Base-by-base conservation (phyloP, 2,888 invertebrate species). In the Andricus quercusramuli region DNA sequence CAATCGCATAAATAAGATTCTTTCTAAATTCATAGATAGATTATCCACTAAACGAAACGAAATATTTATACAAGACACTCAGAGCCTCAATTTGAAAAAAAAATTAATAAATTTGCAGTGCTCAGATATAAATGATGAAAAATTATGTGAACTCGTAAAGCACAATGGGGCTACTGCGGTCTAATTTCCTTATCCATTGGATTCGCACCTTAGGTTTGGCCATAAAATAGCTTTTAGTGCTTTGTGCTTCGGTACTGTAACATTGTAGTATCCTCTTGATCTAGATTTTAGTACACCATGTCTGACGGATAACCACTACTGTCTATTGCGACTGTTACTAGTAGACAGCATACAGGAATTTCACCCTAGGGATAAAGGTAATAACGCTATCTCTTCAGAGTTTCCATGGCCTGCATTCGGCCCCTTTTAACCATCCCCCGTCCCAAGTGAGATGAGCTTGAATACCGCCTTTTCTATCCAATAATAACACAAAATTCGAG, bases 271-370 rank as follows among this genome's bases (percentile, higher is more conserved):
- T 29, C 17, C 64, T 64, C 64, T 64, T 29, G 29, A 29, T 64
- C 22, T 64, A 29, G 17, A 29, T 29, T 64, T 25, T 29, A 64
- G 64, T 25, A 64, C 25, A 64, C 5, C 2, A 64, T 29, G 15
- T 64, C 15, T 64, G 64, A 64, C 29, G 17, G 29, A 64, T 64
- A 64, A 64, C 29, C 64, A 64, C 25, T 64, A 25, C 64, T 64
- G 64, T 25, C 64, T 25, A 29, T 29, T 64, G 25, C 29, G 5
- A 29, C 25, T 64, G 22, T 17, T 29, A 64, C 64, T 64, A 15
- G 64, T 29, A 29, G 15, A 29, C 3, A 4, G 64, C 64, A 64
- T 64, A 9, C 29, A 64, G 64, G 6, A 64, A 64, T 64, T 64
- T 29, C 29, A 29, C 64, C 29, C 64, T 17, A 17, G 29, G 29